Percentiles rank a stretch among this genome's conserved stretches.
phyloP scores from a whole-genome alignment of 2,797 vertebrate genomes.

The Pangasius macronema region DNA sequence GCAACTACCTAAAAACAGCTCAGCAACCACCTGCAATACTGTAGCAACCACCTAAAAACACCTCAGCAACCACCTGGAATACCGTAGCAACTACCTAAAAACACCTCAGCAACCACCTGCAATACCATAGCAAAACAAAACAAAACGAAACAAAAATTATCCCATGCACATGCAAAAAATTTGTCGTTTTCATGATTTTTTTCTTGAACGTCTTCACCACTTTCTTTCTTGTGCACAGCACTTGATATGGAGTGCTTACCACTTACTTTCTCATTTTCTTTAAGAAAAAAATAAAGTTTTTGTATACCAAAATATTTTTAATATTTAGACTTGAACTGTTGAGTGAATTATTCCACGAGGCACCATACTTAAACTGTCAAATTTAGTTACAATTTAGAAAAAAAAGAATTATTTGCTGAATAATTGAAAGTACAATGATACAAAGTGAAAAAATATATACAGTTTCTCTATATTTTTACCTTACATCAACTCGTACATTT shows the following conservation, averaged over 20 bases:
- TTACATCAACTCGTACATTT: background rate
- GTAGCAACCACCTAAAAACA: background rate
- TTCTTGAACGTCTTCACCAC: no score
- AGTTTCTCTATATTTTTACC: no score
- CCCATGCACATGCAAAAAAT: no score
- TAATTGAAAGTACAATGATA: background rate
- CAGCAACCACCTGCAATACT: background rate
- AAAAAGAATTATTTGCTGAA: background rate
- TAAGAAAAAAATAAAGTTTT: background rate
- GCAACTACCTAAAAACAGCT: background rate
- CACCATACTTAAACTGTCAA: background rate
- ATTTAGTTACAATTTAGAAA: background rate
- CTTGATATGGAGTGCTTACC: no score
- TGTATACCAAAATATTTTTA: background rate
- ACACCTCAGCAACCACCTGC: background rate
- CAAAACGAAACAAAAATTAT: no score
- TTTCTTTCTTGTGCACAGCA: background rate
- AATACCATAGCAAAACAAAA: no score
- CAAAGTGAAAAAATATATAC: background rate
- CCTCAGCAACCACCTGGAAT: background rate
- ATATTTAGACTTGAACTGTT: background rate
- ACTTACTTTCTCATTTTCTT: background rate
- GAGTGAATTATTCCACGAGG: background rate
- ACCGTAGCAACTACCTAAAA: background rate
- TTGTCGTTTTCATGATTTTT: background rate